Conservation (phyloP, 1,140 invertebrate species). For the Drosophila mayri region DNA sequence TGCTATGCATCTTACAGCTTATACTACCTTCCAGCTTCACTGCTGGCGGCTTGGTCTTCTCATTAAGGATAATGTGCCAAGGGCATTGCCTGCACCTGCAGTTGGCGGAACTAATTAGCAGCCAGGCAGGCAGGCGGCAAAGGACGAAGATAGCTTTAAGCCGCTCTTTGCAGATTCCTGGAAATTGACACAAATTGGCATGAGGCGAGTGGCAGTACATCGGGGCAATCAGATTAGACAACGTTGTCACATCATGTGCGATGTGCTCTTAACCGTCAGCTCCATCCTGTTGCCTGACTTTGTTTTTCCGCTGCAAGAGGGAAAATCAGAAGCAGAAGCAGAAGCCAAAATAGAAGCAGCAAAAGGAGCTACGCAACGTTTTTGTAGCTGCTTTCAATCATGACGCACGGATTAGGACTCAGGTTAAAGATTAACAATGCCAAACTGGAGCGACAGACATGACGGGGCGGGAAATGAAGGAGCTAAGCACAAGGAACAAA, state of each 20-base stretch:
- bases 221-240: constrained; percentile 73
- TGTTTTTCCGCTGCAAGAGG: constrained; percentile 8
- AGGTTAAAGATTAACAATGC: constrained; percentile 76
- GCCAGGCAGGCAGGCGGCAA: constrained; percentile 1
- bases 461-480: neutral
- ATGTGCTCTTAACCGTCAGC: constrained; percentile 15
- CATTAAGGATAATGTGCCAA: constrained; percentile 43
- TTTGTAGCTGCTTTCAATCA: constrained; percentile 77
- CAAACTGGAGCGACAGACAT: constrained; percentile 33
- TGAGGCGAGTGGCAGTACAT: constrained; percentile 44
- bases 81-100: constrained; percentile 27
- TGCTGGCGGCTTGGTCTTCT: neutral
- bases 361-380: constrained; percentile 46
- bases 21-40: no score
- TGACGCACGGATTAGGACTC: constrained; percentile 79
- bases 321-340: neutral
- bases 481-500: neutral
- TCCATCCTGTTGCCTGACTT: constrained; percentile 5
- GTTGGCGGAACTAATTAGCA: constrained; percentile 28
- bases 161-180: neutral
- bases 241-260: constrained; percentile 54
- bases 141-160: constrained; percentile 13
- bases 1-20: neutral
- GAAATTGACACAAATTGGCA: constrained; percentile 77
- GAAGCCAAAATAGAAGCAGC: neutral